A percentile compares a stretch with the other conserved stretches of the same genome.
Conservation (phyloP, 2,113 vertebrate species). For the Bufo bufo region DNA sequence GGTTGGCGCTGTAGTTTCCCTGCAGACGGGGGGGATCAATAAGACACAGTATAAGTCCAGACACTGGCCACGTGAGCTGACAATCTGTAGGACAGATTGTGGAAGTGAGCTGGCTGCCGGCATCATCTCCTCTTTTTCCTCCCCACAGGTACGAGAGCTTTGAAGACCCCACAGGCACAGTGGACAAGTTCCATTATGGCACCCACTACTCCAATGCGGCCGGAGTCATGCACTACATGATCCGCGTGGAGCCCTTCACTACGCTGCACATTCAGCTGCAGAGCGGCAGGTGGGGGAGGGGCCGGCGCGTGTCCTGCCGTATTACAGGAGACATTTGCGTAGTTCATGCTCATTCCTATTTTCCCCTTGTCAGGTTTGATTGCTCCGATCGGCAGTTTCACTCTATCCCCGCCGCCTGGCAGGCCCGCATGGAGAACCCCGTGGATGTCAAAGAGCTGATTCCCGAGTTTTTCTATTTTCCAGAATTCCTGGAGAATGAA, state of each 20-base stretch:
- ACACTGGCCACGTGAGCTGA: not conserved
- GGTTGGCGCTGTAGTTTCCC: too few species aligned
- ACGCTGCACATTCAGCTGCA: slow-evolving; percentile 95
- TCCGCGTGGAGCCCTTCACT: slow-evolving; percentile 95
- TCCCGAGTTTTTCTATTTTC: slow-evolving; percentile 97
- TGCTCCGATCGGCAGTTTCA: slow-evolving; percentile 96
- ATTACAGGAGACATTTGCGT: not conserved
- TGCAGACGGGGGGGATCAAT: too few species aligned
- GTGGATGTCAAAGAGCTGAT: slow-evolving; percentile 97
- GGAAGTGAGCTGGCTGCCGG: not conserved
- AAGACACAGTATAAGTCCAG: too few species aligned
- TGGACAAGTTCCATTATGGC: slow-evolving; percentile 97
- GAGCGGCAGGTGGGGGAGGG: slow-evolving; percentile 83
- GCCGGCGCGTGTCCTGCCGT: too few species aligned
- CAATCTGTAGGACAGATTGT: too few species aligned
- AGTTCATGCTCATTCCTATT: not conserved
- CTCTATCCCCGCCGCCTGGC: slow-evolving; percentile 93
- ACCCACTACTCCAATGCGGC: slow-evolving; percentile 98
- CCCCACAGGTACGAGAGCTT: slow-evolving; percentile 92
- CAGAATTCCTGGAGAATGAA: slow-evolving; percentile 93
- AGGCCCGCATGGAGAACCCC: slow-evolving; percentile 94
- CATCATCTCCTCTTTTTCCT: not conserved
- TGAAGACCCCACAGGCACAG: slow-evolving; percentile 90
- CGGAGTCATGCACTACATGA: slow-evolving; percentile 99
- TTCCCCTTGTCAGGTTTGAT: slow-evolving; percentile 82